Percentiles rank a stretch among this genome's conserved stretches.
phyloP scores from a whole-genome alignment of 1,140 invertebrate genomes.

The Luehdorfia chinensis region DNA sequence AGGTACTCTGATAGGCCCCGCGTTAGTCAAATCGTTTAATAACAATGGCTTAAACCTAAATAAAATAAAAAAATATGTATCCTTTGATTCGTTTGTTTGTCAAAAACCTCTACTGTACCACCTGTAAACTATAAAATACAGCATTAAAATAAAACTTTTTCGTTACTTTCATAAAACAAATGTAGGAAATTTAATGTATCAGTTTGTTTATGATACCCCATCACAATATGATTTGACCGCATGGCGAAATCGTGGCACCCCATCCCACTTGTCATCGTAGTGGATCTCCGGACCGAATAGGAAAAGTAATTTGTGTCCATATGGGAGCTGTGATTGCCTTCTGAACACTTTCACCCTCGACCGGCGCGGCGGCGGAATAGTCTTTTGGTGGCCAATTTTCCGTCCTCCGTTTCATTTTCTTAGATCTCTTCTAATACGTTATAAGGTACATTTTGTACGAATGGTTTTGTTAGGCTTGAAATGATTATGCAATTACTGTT shows the following conservation, averaged over 20 bases:
- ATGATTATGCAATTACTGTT: too few species aligned
- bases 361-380: slow-evolving; percentile 32
- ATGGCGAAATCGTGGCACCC: slow-evolving; percentile 44
- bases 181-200: background rate
- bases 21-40: too few species aligned
- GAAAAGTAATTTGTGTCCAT: slow-evolving; percentile 74
- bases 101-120: too few species aligned
- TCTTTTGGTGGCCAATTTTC: slow-evolving; percentile 55
- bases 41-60: too few species aligned
- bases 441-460: slow-evolving; percentile 23
- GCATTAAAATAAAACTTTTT: too few species aligned
- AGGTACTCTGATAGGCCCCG: too few species aligned
- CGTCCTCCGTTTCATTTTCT: slow-evolving; percentile 56
- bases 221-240: slow-evolving; percentile 26
- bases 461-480: slow-evolving; percentile 26
- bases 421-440: slow-evolving; percentile 46
- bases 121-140: too few species aligned
- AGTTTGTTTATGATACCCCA: slow-evolving; percentile 20
- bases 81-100: too few species aligned
- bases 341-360: slow-evolving; percentile 52
- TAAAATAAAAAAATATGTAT: too few species aligned
- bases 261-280: slow-evolving; percentile 61
- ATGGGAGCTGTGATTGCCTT: slow-evolving; percentile 72
- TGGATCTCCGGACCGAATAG: slow-evolving; percentile 46
- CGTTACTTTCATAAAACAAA: slow-evolving; percentile 1